phyloP scores from a whole-genome alignment of 2,888 invertebrate species.

The Tolmerus cingulatus region DNA sequence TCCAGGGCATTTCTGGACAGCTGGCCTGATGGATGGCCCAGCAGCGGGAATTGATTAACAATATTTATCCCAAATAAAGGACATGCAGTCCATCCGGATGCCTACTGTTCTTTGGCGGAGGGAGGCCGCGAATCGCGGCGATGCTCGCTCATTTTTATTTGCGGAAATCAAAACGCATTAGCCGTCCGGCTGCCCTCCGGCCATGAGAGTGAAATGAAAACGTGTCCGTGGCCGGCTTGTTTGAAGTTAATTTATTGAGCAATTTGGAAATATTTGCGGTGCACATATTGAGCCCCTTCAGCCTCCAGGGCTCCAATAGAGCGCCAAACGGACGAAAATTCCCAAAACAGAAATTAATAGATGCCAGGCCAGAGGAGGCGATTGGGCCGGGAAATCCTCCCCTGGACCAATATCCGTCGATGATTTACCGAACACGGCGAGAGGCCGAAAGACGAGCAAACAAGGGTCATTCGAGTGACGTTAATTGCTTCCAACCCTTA shows the following conservation, averaged over 20 bases:
- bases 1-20: neutral
- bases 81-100: neutral
- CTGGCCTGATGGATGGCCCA: constrained; percentile 41
- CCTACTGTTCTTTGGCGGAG: neutral
- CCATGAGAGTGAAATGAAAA: neutral
- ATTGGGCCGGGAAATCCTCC: neutral
- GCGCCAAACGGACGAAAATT: neutral
- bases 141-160: neutral
- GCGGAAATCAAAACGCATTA: neutral
- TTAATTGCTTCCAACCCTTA: constrained; percentile 50
- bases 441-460: constrained; percentile 1
- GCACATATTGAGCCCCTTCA: neutral
- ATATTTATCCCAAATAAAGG: constrained; percentile 18
- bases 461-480: constrained; percentile 38
- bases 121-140: neutral
- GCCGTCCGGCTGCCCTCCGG: neutral
- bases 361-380: neutral
- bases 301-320: neutral
- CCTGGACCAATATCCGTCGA: constrained; percentile 25
- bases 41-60: constrained; percentile 17
- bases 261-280: neutral
- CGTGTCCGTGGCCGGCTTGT: neutral
- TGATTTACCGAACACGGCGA: constrained; percentile 20
- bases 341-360: constrained; percentile 28
- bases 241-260: neutral